Conservation (phyloP, 2,113 vertebrate species). For the Xenopus borealis region DNA sequence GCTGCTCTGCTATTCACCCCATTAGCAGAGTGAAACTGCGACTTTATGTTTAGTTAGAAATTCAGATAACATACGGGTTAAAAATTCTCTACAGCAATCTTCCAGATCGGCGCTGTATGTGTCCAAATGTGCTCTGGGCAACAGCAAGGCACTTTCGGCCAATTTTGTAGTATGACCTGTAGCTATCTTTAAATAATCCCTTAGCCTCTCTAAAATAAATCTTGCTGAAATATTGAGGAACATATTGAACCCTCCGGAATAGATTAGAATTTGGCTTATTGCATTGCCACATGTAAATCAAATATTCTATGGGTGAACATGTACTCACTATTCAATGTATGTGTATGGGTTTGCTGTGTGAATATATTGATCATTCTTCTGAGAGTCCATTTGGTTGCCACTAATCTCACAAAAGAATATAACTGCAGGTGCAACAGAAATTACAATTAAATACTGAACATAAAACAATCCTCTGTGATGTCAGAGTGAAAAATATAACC, state of each 20-base stretch:
- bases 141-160: constrained; percentile 37
- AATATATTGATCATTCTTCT: no score
- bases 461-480: no score
- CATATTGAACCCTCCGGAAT: constrained; percentile 43
- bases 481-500: no score
- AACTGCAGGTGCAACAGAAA: no score
- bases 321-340: constrained; percentile 29
- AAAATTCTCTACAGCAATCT: constrained; percentile 15
- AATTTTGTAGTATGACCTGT: constrained; percentile 41
- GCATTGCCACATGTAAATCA: constrained; percentile 38
- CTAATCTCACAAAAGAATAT: no score
- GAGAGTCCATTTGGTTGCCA: no score
- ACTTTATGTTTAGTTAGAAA: background rate
- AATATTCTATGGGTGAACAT: constrained; percentile 35
- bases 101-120: constrained; percentile 18
- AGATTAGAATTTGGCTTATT: constrained; percentile 42
- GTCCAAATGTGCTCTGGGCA: constrained; percentile 39
- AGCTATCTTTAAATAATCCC: constrained; percentile 45
- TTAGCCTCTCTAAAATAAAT: constrained; percentile 38
- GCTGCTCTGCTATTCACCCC: no score
- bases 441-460: no score
- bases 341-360: background rate
- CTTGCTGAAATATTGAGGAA: constrained; percentile 38
- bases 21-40: background rate
- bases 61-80: constrained; percentile 16